phyloP scores from a whole-genome alignment of 2,888 invertebrate species.

The Polymixis flavicincta region DNA sequence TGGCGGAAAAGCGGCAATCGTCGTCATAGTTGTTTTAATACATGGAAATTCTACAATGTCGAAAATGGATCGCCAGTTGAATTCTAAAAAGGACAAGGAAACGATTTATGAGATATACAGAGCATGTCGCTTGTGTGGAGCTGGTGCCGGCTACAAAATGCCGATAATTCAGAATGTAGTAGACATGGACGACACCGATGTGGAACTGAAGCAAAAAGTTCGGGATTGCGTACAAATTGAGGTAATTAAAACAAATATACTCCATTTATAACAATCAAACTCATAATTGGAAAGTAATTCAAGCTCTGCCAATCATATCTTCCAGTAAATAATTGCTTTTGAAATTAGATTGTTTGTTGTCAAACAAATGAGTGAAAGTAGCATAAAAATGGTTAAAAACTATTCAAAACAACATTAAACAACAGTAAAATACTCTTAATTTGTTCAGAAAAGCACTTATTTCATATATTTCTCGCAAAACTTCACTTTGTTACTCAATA shows the following conservation, averaged over 20 bases:
- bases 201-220: constrained; percentile 85
- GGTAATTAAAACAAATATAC: constrained; percentile 72
- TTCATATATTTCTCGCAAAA: background rate
- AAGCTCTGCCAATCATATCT: background rate
- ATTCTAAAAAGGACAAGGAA: constrained; percentile 77
- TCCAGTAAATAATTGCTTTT: constrained; percentile 21
- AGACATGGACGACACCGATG: constrained; percentile 75
- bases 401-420: background rate
- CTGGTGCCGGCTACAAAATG: constrained; percentile 89
- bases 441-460: background rate
- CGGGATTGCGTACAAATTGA: constrained; percentile 86
- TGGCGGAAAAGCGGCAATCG: constrained; percentile 72
- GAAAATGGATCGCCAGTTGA: constrained; percentile 77
- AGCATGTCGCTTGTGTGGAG: constrained; percentile 88
- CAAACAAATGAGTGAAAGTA: constrained; percentile 60
- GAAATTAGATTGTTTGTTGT: constrained; percentile 63
- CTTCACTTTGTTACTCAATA: background rate
- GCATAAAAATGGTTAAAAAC: background rate
- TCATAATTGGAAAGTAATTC: background rate
- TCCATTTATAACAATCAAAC: background rate
- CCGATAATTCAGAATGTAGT: constrained; percentile 86
- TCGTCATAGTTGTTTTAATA: constrained; percentile 50
- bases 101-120: constrained; percentile 86
- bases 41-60: constrained; percentile 52
- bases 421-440: background rate